Conservation (phyloP, 2,113 vertebrate genomes). For the Crotophaga sulcirostris region DNA sequence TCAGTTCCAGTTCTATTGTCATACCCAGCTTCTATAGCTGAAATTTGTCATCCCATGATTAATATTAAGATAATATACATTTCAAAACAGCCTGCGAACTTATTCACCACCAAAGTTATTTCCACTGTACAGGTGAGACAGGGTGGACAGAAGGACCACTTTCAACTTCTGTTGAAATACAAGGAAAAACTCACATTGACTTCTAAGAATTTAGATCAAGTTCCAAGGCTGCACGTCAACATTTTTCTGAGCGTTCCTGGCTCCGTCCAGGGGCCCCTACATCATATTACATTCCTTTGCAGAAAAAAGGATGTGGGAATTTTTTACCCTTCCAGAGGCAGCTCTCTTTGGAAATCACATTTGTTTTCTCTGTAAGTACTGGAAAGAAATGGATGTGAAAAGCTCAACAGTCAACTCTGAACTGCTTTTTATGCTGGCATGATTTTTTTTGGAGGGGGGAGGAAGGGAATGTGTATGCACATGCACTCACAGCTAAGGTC, state of each 20-base stretch:
- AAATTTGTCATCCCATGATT: background rate
- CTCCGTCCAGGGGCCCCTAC: conserved; percentile 21
- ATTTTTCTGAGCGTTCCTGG: conserved; percentile 31
- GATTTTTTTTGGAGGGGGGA: conserved; percentile 34
- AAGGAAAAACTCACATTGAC: background rate
- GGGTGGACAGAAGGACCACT: background rate
- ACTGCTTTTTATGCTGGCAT: conserved; percentile 16
- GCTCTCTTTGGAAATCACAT: conserved; percentile 33
- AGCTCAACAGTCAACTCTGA: background rate
- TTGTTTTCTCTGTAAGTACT: conserved; percentile 18
- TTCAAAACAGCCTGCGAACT: background rate
- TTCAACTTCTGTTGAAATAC: background rate
- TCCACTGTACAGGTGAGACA: background rate
- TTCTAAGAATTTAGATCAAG: conserved; percentile 10
- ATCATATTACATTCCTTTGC: background rate
- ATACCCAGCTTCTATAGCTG: background rate
- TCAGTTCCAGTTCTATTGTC: background rate
- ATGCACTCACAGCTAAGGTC: conserved; percentile 52
- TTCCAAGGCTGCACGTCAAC: background rate
- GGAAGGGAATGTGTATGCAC: background rate
- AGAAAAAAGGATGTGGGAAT: conserved; percentile 35
- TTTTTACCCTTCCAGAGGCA: conserved; percentile 42
- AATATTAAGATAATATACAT: background rate
- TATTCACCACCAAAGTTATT: background rate
- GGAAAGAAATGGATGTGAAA: conserved; percentile 23